Percentiles rank a stretch among this genome's conserved stretches.
Evolutionary conservation across 2,888 invertebrate species (phyloP).

Genomic region (Cynaeus angustus): DNA sequence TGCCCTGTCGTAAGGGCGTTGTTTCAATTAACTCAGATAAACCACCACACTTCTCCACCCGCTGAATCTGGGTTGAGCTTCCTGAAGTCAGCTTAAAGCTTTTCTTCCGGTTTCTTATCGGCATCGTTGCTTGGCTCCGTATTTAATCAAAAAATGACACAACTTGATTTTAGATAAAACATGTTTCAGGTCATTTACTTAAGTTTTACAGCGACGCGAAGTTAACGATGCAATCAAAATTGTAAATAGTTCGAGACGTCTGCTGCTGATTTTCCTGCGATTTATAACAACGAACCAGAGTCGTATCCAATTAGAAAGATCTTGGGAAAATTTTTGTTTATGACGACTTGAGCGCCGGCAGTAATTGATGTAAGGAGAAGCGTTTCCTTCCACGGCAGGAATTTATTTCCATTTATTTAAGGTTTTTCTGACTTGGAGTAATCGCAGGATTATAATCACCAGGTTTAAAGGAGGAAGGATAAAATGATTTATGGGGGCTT

Average conservation of each 20-base stretch:
- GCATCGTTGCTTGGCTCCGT: slow-evolving; percentile 45
- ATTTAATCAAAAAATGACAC: slow-evolving; percentile 56
- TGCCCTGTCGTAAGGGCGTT: slow-evolving; percentile 56
- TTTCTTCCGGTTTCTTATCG: slow-evolving; percentile 54
- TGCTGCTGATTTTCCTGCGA: slow-evolving; percentile 32
- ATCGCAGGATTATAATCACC: background rate
- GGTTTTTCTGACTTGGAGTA: slow-evolving; percentile 7
- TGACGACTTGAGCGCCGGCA: slow-evolving; percentile 17
- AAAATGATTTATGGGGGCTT: background rate
- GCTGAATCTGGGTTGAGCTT: slow-evolving; percentile 40
- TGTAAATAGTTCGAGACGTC: slow-evolving; percentile 37
- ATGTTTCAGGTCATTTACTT: slow-evolving; percentile 39
- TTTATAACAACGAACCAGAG: slow-evolving; percentile 32
- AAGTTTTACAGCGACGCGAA: slow-evolving; percentile 11
- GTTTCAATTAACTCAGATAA: slow-evolving; percentile 59
- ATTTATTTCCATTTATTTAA: slow-evolving; percentile 31
- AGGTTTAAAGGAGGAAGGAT: background rate
- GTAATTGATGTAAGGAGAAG: slow-evolving; percentile 39
- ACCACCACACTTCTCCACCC: slow-evolving; percentile 46
- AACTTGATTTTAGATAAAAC: slow-evolving; percentile 50
- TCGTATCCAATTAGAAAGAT: slow-evolving; percentile 31
- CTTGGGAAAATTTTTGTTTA: slow-evolving; percentile 32
- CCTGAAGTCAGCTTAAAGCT: slow-evolving; percentile 50
- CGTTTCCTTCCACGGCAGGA: slow-evolving; percentile 15
- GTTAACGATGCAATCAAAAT: slow-evolving; percentile 45